A percentile compares a stretch with the other conserved stretches of the same genome.
Evolutionary conservation across 2,113 vertebrate species (phyloP).

Genomic region (Pseudonaja textilis): DNA sequence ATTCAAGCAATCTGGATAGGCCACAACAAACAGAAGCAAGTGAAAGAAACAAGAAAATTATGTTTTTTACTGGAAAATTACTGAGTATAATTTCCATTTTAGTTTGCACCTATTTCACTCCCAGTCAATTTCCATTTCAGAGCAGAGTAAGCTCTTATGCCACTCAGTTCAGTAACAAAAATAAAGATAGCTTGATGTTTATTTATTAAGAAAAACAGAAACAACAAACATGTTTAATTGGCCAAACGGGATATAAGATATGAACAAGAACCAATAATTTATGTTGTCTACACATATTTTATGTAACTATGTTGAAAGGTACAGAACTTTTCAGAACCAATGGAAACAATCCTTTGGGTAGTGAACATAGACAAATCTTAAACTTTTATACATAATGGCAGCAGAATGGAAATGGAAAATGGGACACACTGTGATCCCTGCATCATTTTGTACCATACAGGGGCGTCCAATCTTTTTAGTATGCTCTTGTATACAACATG

Average conservation of each 20-base stretch:
- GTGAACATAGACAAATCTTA: neutral
- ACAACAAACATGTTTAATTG: neutral
- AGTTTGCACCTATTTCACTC: neutral
- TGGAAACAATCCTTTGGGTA: neutral
- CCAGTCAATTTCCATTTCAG: neutral
- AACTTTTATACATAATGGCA: neutral
- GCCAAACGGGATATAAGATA: neutral
- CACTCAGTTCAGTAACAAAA: neutral
- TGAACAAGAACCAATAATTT: neutral
- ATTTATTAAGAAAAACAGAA: neutral
- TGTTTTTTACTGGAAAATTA: neutral
- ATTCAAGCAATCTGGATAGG: neutral
- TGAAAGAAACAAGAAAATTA: neutral
- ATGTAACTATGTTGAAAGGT: neutral
- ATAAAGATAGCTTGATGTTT: neutral
- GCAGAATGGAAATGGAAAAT: neutral
- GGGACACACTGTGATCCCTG: neutral
- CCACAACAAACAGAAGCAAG: neutral
- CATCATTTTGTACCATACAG: neutral
- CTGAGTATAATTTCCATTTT: neutral
- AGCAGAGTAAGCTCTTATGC: neutral
- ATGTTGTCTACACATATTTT: neutral
- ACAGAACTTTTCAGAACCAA: neutral
- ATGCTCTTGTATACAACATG: neutral
- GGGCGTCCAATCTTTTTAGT: neutral